Conservation (phyloP, 2,113 vertebrate species). For the Labeo rohita region DNA sequence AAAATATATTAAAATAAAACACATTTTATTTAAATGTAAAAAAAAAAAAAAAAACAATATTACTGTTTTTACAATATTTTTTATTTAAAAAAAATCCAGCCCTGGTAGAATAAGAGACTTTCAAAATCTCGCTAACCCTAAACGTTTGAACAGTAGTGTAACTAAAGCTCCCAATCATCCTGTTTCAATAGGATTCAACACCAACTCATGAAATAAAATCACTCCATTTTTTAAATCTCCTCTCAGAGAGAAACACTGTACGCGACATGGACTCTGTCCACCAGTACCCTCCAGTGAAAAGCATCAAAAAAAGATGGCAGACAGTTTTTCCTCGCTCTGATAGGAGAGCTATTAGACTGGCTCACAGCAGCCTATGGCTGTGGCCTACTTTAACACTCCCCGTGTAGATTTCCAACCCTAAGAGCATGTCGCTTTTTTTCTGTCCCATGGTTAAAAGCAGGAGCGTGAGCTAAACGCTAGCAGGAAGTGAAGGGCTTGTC, state of each 20-base stretch:
- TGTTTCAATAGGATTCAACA: not conserved
- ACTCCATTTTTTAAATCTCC: not conserved
- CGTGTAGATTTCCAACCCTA: constrained; percentile 48
- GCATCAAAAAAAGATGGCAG: constrained; percentile 50
- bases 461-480: constrained; percentile 34
- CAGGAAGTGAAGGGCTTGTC: constrained; percentile 36
- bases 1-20: not conserved
- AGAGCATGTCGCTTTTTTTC: constrained; percentile 41
- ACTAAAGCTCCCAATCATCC: not conserved
- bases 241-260: constrained; percentile 44
- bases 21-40: not conserved
- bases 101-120: too few relatives aligned
- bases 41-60: not conserved
- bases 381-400: constrained; percentile 58
- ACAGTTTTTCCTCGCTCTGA: constrained; percentile 50
- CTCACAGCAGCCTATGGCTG: constrained; percentile 43
- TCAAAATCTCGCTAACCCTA: not conserved
- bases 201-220: not conserved
- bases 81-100: not conserved
- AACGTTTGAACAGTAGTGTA: not conserved
- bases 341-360: constrained; percentile 55
- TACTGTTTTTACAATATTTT: not conserved
- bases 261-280: constrained; percentile 28
- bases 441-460: constrained; percentile 39
- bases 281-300: constrained; percentile 37